Evolutionary conservation across 2,888 invertebrate species (phyloP), one percentile per base, ranked within the genome.

Genomic region (Pycnomerus fuliginosus): DNA sequence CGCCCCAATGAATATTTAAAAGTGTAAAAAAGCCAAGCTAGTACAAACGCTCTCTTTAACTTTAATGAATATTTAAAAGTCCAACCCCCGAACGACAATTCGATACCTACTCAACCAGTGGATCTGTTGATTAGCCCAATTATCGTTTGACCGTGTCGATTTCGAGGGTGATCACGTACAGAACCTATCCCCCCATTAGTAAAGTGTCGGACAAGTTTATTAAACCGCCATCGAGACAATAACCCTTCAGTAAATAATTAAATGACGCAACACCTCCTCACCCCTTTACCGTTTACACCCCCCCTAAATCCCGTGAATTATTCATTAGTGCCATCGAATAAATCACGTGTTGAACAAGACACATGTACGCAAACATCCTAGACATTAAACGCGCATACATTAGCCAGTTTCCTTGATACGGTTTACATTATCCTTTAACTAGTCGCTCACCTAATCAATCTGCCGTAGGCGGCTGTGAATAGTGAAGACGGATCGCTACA

Each of bases 371-470:
- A 16, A 20, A n/a, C n/a, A n/a, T n/a, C n/a, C n/a, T n/a, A n/a
- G n/a, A n/a, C n/a, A n/a, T n/a, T n/a, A 22, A 32, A 16, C 16
- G 13, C 31, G 16, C 31, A n/a, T n/a, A n/a, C n/a, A n/a, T n/a
- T n/a, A n/a, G n/a, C n/a, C n/a, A n/a, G 11, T 5, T 13, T 33
- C 11, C 33, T 22, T 24, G 14, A 11, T 32, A 8, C 27, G 14
- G 16, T 17, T 36, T 28, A 28, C 17, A 17, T 31, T 16, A 3
- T 28, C 36, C 36, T 36, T 27, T n/a, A 35, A 35, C 28, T 28
- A 36, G 36, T 36, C 36, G 16, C 28, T 28, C 27, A 36, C 27
- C 36, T 39, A 39, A 39, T 32, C 39, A 39, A 39, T 39, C 39
- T 15, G 13, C 20, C 15, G 32, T n/a, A 24, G 32, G 39, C 39